phyloP scores from a whole-genome alignment of 2,888 invertebrate genomes.

The Ferrisia virgata region DNA sequence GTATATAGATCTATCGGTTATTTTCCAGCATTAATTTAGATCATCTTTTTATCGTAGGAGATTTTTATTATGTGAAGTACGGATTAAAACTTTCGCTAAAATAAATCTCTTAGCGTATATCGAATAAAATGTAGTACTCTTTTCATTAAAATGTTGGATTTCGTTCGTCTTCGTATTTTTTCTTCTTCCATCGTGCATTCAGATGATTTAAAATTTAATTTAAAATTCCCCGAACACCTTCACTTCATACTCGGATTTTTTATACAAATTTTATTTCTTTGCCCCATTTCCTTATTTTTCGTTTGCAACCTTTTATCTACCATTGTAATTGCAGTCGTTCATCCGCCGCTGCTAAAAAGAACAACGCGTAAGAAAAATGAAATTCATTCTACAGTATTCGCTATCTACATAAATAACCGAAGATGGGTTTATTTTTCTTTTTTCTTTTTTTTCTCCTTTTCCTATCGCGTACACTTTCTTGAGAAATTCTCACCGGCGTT shows the following conservation, averaged over 20 bases:
- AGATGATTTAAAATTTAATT: slow-evolving; percentile 29
- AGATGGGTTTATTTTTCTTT: slow-evolving; percentile 28
- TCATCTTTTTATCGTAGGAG: not conserved
- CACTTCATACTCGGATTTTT: slow-evolving; percentile 27
- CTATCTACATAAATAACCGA: slow-evolving; percentile 32
- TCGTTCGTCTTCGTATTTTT: not conserved
- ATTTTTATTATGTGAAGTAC: not conserved
- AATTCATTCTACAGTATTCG: slow-evolving; percentile 20
- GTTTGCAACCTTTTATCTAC: slow-evolving; percentile 27
- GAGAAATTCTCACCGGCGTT: slow-evolving; percentile 24
- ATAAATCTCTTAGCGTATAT: not conserved
- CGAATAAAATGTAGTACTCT: not conserved
- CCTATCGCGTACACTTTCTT: not conserved
- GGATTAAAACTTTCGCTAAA: not conserved
- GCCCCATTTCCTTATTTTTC: slow-evolving; percentile 27
- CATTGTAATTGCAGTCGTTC: slow-evolving; percentile 15
- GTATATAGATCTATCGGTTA: not conserved
- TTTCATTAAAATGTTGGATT: slow-evolving; percentile 10
- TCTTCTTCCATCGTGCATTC: not conserved
- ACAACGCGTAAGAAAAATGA: slow-evolving; percentile 33
- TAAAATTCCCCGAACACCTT: slow-evolving; percentile 22
- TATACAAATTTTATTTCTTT: slow-evolving; percentile 26
- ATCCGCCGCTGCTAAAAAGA: not conserved
- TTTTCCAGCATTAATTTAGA: not conserved
- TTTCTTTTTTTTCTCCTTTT: not conserved